phyloP scores from a whole-genome alignment of 1,140 invertebrate genomes.

The Heliothis virescens region DNA sequence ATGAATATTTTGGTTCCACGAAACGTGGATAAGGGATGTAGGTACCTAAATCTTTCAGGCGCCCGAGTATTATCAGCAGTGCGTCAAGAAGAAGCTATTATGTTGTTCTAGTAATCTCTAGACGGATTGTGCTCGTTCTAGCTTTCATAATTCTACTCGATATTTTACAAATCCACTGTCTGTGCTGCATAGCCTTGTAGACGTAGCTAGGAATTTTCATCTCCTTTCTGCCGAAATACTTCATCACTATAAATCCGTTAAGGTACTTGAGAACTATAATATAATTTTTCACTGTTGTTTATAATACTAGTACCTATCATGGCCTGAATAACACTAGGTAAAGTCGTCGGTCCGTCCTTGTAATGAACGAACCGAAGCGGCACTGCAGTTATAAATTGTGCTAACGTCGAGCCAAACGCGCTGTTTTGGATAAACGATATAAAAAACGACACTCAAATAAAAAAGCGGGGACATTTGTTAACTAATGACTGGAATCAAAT shows the following conservation, averaged over 20 bases:
- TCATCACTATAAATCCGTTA: too few relatives aligned
- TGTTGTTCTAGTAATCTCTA: constrained; percentile 33
- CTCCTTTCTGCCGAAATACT: too few relatives aligned
- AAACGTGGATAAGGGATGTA: constrained; percentile 25
- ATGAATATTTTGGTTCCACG: constrained; percentile 44
- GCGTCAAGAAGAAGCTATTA: neutral
- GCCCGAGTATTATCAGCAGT: constrained; percentile 30
- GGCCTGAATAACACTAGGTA: neutral
- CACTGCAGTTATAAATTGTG: constrained; percentile 60
- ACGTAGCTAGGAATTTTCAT: too few relatives aligned
- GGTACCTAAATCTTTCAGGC: constrained; percentile 18
- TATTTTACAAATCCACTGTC: neutral
- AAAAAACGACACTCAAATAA: constrained; percentile 39
- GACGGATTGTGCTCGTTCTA: neutral
- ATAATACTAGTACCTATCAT: neutral
- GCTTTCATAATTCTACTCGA: neutral
- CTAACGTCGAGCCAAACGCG: constrained; percentile 41
- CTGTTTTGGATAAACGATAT: constrained; percentile 51
- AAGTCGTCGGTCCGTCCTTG: constrained; percentile 5
- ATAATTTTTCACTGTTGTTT: too few relatives aligned
- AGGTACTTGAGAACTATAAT: too few relatives aligned
- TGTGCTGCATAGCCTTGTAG: too few relatives aligned
- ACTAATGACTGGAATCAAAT: constrained; percentile 41
- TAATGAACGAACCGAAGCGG: constrained; percentile 56
- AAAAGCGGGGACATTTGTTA: constrained; percentile 39